A percentile compares a stretch with the other conserved stretches of the same genome.
phyloP scores from a whole-genome alignment of 2,888 invertebrate genomes.

The Conops quadrifasciatus region DNA sequence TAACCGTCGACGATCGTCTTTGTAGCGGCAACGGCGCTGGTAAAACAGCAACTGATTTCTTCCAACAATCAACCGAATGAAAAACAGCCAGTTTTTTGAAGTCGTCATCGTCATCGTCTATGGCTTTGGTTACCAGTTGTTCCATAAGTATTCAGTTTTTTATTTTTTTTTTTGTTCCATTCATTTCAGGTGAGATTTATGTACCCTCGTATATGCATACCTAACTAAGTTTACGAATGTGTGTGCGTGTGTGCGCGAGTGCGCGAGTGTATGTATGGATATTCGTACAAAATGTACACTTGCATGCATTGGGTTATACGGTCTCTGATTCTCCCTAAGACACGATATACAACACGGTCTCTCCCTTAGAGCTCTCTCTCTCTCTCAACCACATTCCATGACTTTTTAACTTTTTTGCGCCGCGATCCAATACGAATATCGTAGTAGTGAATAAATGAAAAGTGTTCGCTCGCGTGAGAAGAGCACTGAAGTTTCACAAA shows the following conservation, averaged over 20 bases:
- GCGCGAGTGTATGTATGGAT: neutral
- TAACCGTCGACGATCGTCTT: neutral
- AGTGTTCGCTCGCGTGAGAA: neutral
- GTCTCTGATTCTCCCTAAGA: neutral
- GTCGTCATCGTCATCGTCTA: slow-evolving; percentile 13
- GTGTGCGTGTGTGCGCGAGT: neutral
- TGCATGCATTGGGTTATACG: neutral
- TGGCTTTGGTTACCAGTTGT: neutral
- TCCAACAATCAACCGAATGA: slow-evolving; percentile 33
- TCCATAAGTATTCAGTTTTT: slow-evolving; percentile 16
- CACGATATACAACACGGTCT: neutral
- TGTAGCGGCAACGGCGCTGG: slow-evolving; percentile 39
- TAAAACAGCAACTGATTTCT: slow-evolving; percentile 49
- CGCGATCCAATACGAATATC: slow-evolving; percentile 15
- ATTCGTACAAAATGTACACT: too few relatives aligned
- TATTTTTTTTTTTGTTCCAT: slow-evolving; percentile 14
- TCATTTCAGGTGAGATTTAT: slow-evolving; percentile 25
- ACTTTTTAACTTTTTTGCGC: slow-evolving; percentile 1
- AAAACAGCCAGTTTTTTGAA: slow-evolving; percentile 28
- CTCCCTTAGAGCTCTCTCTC: slow-evolving; percentile 12
- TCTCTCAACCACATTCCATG: neutral
- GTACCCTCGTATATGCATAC: neutral
- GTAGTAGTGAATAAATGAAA: neutral
- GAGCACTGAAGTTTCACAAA: neutral
- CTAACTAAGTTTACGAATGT: neutral